Evolutionary conservation across 2,797 vertebrate species (phyloP).

Genomic region (Argyrosomus regius): DNA sequence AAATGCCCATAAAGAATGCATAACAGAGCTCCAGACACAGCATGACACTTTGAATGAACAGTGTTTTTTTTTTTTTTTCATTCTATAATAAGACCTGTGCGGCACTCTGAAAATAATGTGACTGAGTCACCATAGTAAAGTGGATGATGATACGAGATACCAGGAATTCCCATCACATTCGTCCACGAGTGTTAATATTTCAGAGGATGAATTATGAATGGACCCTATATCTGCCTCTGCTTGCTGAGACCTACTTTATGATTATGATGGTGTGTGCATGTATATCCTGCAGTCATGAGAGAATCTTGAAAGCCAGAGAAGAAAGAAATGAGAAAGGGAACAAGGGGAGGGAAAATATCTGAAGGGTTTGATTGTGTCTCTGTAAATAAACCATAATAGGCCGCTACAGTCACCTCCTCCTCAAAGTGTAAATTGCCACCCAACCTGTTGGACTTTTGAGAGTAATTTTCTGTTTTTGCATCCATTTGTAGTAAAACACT

Average conservation of each 20-base stretch:
- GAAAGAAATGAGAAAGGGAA: background rate
- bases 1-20: slow-evolving; percentile 54
- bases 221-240: slow-evolving; percentile 60
- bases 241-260: slow-evolving; percentile 64
- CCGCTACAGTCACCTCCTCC: background rate
- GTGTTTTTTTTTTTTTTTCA: slow-evolving; percentile 11
- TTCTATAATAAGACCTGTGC: slow-evolving; percentile 42
- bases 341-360: background rate
- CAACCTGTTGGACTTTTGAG: slow-evolving; percentile 18
- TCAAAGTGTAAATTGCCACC: background rate
- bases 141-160: slow-evolving; percentile 57
- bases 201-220: slow-evolving; percentile 78
- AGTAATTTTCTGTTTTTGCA: background rate
- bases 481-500: slow-evolving; percentile 13
- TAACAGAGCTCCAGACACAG: slow-evolving; percentile 42
- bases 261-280: slow-evolving; percentile 44
- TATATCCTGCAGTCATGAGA: slow-evolving; percentile 41
- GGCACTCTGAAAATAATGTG: slow-evolving; percentile 46
- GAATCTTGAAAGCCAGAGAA: slow-evolving; percentile 24
- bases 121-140: slow-evolving; percentile 63
- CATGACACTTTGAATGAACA: slow-evolving; percentile 53
- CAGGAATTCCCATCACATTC: slow-evolving; percentile 61
- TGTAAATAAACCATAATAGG: slow-evolving; percentile 8
- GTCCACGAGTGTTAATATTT: slow-evolving; percentile 71
- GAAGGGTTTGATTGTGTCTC: slow-evolving; percentile 13